Base-by-base conservation (phyloP, 2,113 vertebrate genomes). In the Theristicus caerulescens region DNA sequence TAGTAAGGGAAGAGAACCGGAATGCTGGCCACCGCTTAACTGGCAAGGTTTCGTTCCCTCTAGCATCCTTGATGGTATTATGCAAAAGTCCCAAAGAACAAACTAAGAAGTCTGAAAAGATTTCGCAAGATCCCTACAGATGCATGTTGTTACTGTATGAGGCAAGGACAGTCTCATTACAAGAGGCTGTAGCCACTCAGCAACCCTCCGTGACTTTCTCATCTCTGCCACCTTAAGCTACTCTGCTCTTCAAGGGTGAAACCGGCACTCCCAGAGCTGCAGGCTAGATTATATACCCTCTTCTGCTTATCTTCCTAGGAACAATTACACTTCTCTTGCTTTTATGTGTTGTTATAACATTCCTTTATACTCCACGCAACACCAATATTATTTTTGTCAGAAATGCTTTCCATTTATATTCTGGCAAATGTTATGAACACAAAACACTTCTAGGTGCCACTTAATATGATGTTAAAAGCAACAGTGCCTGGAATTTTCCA, bases 401-500 rank as follows among this genome's bases (percentile, higher is more conserved):
- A 94, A 97, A 97, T 69, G 74, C 71, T 72, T 96, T 88, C 96
- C 91, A 82, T 87, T 93, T 94, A 62, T 93, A 96, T 97, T 95
- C 95, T 97, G 96, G 92, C 78, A 85, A 93, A 96, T 85, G 96
- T 91, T 96, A 86, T 9, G 57, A 96, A 94, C 93, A 96, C 89
- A 96, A 84, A 96, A 94, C 96, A 96, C 95, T 96, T 96, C 84
- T 96, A 92, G 93, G 92, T 97, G 95, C 92, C 95, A 97, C 93
- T 96, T 97, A 92, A 80, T 69, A 61, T 88, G 95, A 97, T 18
- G 32, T 88, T 95, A 95, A 96, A 91, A 94, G 85, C 87, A 96
- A 93, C 82, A 89, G 91, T 55, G 96, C 85, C 94, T 95, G 96
- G 97, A 96, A 95, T 98, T 97, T 97, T 98, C 96, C 96, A 96